Conservation (phyloP, 2,113 vertebrate genomes). For the Xenopus borealis region DNA sequence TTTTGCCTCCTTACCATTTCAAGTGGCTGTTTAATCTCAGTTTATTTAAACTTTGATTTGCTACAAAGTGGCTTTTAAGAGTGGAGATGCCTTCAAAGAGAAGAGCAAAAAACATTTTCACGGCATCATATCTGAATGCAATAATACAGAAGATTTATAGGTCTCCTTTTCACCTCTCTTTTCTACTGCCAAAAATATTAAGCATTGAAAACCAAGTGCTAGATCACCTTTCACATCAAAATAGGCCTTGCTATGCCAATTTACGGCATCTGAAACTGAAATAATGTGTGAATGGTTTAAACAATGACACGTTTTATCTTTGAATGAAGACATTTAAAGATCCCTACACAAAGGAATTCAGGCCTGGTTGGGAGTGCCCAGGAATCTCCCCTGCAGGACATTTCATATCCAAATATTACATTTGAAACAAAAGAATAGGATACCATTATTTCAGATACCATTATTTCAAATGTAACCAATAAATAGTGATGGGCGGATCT, state of each 20-base stretch:
- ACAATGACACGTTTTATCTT: background rate
- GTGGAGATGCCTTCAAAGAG: conserved; percentile 35
- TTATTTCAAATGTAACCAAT: too few relatives aligned
- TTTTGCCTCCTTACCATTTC: conserved; percentile 18
- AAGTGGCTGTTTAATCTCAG: conserved; percentile 37
- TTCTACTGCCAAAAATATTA: conserved; percentile 39
- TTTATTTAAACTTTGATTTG: conserved; percentile 41
- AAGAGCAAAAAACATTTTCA: conserved; percentile 35
- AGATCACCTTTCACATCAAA: conserved; percentile 31
- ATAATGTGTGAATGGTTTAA: background rate
- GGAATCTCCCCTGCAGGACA: too few relatives aligned
- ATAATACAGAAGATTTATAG: conserved; percentile 38
- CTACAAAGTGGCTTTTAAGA: conserved; percentile 30
- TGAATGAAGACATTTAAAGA: background rate
- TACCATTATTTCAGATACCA: too few relatives aligned
- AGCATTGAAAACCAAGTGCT: conserved; percentile 15
- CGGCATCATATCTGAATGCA: conserved; percentile 38
- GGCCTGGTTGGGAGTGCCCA: too few relatives aligned
- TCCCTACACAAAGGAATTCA: too few relatives aligned
- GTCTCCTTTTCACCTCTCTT: conserved; percentile 34
- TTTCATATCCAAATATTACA: too few relatives aligned
- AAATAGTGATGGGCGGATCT: too few relatives aligned
- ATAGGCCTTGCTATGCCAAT: conserved; percentile 10
- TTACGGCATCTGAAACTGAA: background rate
- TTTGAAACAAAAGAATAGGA: too few relatives aligned